phyloP scores from a whole-genome alignment of 2,113 vertebrate genomes.

The Rissa tridactyla region DNA sequence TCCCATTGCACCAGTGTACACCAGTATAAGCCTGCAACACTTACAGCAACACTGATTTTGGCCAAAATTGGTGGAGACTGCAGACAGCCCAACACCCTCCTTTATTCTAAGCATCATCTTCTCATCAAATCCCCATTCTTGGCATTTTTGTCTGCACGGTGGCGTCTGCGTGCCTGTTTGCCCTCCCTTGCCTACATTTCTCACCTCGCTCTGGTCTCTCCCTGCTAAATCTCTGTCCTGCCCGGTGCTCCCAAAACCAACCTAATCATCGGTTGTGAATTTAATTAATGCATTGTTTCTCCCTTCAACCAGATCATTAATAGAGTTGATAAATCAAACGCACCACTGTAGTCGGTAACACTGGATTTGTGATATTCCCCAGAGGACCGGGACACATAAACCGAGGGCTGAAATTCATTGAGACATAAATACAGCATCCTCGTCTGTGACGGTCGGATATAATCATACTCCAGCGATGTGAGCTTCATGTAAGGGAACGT shows the following conservation, averaged over 20 bases:
- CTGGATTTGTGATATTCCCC: neutral
- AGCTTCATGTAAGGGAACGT: neutral
- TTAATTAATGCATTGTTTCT: neutral
- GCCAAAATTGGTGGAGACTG: rapidly evolving
- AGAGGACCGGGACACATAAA: neutral
- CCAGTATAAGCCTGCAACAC: neutral
- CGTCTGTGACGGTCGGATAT: neutral
- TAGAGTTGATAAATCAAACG: neutral
- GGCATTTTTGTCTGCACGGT: rapidly evolving
- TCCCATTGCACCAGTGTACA: neutral
- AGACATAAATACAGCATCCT: neutral
- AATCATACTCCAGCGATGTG: neutral
- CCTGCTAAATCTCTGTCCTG: neutral
- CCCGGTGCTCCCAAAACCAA: neutral
- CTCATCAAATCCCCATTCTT: neutral
- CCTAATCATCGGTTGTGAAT: neutral
- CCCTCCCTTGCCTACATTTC: neutral
- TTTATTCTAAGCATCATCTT: neutral
- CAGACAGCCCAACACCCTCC: neutral
- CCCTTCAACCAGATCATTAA: neutral
- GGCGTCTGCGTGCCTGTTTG: rapidly evolving
- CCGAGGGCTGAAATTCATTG: neutral
- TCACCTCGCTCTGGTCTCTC: neutral
- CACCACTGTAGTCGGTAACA: neutral
- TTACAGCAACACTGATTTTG: neutral